A percentile compares a stretch with the other conserved stretches of the same genome.
These are phyloP conservation scores for Euleptes europaea DNA, from an alignment of 2,113 vertebrate species.

Conservation along the genomic window DNA sequence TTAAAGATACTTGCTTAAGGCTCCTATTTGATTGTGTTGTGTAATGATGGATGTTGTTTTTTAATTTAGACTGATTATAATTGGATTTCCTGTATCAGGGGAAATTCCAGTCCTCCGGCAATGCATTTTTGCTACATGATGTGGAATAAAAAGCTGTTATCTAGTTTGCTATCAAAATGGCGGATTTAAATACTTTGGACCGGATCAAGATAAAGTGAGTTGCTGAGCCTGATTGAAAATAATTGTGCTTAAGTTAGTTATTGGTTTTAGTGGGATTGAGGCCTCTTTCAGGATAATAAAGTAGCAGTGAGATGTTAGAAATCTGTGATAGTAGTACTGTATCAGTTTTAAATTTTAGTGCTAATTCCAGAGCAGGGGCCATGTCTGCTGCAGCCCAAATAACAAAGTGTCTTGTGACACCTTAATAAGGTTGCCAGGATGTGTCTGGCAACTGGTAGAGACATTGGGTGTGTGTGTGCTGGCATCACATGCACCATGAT, in stretches of 20 bases:
- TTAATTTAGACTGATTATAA: neutral
- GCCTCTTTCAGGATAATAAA: neutral
- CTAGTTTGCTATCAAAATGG: neutral
- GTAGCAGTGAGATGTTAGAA: neutral
- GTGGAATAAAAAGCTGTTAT: neutral
- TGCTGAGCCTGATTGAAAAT: neutral
- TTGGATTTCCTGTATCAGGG: neutral
- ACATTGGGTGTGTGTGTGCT: too few relatives aligned
- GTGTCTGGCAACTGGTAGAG: too few relatives aligned
- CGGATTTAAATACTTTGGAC: neutral
- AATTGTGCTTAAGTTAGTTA: neutral
- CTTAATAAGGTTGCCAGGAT: too few relatives aligned
- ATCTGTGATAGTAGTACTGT: too few relatives aligned
- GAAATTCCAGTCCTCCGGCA: neutral
- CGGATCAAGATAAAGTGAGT: too few relatives aligned
- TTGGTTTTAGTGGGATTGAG: neutral
- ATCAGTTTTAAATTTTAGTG: too few relatives aligned
- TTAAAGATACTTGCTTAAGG: neutral
- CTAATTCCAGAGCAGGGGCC: too few relatives aligned
- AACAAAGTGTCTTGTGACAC: too few relatives aligned
- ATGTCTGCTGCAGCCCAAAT: too few relatives aligned
- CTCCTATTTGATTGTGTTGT: slow-evolving; percentile 16
- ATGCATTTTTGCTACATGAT: neutral
- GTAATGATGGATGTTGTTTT: slow-evolving; percentile 15
- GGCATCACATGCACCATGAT: too few relatives aligned